Base-by-base conservation (phyloP, 2,797 vertebrate genomes). In the Gymnoscopelus microlampas region DNA sequence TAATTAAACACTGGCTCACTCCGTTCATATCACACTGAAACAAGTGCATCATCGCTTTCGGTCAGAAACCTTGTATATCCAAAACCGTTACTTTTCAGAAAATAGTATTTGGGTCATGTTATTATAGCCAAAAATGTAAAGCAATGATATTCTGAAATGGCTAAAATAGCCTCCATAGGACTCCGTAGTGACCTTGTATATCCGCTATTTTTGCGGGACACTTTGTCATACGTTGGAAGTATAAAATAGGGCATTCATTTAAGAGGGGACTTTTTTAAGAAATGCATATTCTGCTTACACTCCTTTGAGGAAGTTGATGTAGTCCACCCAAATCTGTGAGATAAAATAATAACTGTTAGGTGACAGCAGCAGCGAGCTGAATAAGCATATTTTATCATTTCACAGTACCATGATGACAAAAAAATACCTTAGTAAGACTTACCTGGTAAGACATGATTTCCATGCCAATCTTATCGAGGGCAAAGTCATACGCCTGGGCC, bases 391-490 rank as follows among this genome's bases (percentile, higher is more conserved):
- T 29, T 35, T 5, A n/a, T 0, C 5, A 66, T 53, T 44, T 10
- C 32, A 67, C 0, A 1, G 2, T 0, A 23, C 53, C 32, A 35
- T 6, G 32, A 35, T 1, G 9, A 44, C 39, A 9, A 44, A 44
- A 44, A 7, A 44, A 9, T 29, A 4, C 26, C 3, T 1, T 29
- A 19, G 2, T 2, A 44, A 5, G 9, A 6, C 44, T 70, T 95
- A 98, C 98, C 96, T 99, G 98, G 85, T 99, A 99, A 60, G 98
- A 99, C 98, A 99, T 99, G 73, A 99, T 99, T 93, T 99, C 98
- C 98, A 99, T 99, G 87, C 98, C 98, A 82, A 99, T 99, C 94
- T 99, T 99, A 93, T 99, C 98, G 81, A 99, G 92, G 73, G 98
- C 98, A 92, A 99, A 99, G 92, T 99, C 98, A 85, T 99, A 99